Percentiles rank a stretch among this genome's conserved stretches.
phyloP scores from a whole-genome alignment of 2,888 invertebrate species.

The Polyommatus icarus region DNA sequence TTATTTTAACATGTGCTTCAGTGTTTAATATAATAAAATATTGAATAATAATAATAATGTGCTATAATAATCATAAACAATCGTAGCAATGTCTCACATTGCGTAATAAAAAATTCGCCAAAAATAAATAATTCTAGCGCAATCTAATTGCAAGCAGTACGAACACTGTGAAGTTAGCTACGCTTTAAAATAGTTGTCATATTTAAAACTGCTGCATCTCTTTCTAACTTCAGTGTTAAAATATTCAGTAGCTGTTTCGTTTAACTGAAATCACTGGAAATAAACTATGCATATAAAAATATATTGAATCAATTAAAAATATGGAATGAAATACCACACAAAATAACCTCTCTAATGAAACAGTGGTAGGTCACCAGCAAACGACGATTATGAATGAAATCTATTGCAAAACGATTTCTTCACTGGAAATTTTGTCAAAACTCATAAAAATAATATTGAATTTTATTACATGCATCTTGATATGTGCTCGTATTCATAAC shows the following conservation, averaged over 20 bases:
- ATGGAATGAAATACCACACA: constrained; percentile 78
- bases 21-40: constrained; percentile 52
- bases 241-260: background rate
- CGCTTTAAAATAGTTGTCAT: constrained; percentile 43
- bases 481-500: constrained; percentile 27
- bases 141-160: constrained; percentile 73
- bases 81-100: constrained; percentile 71
- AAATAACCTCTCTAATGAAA: constrained; percentile 66
- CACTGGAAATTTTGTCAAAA: background rate
- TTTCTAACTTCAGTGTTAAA: constrained; percentile 25
- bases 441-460: background rate
- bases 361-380: constrained; percentile 31
- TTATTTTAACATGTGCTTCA: constrained; percentile 62
- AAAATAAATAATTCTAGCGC: constrained; percentile 67
- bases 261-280: constrained; percentile 58
- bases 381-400: constrained; percentile 25
- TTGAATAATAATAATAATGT: constrained; percentile 41
- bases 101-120: constrained; percentile 51
- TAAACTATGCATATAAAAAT: constrained; percentile 58
- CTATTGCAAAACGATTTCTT: background rate
- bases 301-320: constrained; percentile 54
- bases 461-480: constrained; percentile 1
- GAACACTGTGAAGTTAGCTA: constrained; percentile 15
- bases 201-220: constrained; percentile 32
- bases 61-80: constrained; percentile 49